Base-by-base conservation (phyloP, 2,888 invertebrate genomes). In the Metacarcinus magister region DNA sequence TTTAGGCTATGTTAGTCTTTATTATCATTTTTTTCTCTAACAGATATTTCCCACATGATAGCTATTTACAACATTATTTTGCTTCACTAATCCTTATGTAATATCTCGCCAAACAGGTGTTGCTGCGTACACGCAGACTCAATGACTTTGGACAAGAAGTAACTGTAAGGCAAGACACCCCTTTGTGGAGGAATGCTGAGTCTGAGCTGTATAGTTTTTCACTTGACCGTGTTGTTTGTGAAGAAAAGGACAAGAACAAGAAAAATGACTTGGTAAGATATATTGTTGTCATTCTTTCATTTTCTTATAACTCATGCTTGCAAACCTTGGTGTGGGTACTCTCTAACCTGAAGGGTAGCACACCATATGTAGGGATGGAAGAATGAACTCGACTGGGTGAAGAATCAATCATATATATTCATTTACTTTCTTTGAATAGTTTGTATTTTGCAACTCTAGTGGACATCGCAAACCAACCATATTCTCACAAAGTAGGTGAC, bases 171-270 rank as follows among this genome's bases (percentile, higher is more conserved):
- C 43, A 10, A 60, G 96, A 96, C 46, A 95, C 96, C 54, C 96
- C 96, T 8, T 23, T 96, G 94, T 96, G 96, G 96, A 28, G 39
- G 89, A 87, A 92, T 60, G 23, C 43, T 19, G 95, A 96, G 4
- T 44, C 95, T 67, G 82, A 90, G n/a, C 19, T 93, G 5, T 93
- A 95, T 28, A 96, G 60, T n/a, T 96, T 96, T 46, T 93, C 96
- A 32, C 95, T 96, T 92, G 94, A 96, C 43, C 95, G 95, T 32
- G 96, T 96, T 39, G 90, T 96, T 44, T 19, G 28, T 46, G 75
- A 90, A 43, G 93, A 94, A 8, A 96, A 95, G 39, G 44, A 23
- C n/a, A 94, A 94, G 43, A 95, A 93, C 39, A 96, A 96, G 32
- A 95, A 96, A 23, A 87, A 28, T 90, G 95, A 87, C 19, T 39